Evolutionary conservation across 2,797 vertebrate species (phyloP).

Genomic region (Phyllotis vaccarum): DNA sequence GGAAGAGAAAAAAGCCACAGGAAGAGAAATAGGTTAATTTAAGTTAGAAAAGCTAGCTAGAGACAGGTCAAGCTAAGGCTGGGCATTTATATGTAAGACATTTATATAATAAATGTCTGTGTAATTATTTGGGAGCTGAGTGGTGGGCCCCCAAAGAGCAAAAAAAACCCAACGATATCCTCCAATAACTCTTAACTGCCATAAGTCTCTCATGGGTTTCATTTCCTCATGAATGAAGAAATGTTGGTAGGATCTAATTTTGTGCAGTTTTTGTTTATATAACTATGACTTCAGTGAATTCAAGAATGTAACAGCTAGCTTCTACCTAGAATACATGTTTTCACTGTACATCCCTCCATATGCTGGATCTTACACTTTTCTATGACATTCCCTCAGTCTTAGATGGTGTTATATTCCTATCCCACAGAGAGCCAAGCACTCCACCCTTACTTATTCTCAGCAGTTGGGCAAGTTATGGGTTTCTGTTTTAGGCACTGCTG

Average conservation of each 20-base stretch:
- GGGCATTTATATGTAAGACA: not conserved
- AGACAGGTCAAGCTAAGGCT: not conserved
- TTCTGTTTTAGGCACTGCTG: not conserved
- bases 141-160: not conserved
- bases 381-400: not conserved
- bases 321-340: not conserved
- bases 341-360: not conserved
- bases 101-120: not conserved
- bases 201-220: not conserved
- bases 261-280: not conserved
- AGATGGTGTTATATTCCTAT: not conserved
- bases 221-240: not conserved
- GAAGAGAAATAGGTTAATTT: not conserved
- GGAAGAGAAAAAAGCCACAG: not conserved
- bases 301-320: not conserved
- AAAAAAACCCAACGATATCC: not conserved
- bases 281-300: not conserved
- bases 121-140: not conserved
- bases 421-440: not conserved
- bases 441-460: not conserved
- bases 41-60: not conserved
- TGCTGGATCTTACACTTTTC: not conserved
- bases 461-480: not conserved
- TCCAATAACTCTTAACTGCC: not conserved
- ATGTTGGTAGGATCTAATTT: not conserved